These are phyloP conservation scores for Cylloceria caligata DNA, from an alignment of 2,888 invertebrate genomes.

Conservation along the genomic window DNA sequence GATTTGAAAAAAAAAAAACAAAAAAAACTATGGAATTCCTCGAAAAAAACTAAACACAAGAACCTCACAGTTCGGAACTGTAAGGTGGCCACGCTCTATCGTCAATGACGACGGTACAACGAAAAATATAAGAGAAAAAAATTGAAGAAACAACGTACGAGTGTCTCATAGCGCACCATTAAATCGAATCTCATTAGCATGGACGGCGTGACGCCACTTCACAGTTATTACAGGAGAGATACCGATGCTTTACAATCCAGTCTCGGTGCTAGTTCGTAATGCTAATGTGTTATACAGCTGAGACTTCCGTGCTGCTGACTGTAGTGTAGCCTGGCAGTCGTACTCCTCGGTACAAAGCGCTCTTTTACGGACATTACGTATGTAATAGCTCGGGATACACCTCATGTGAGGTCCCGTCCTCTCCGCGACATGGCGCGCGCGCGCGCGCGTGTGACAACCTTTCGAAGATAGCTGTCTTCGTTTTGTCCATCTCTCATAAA, in stretches of 20 bases:
- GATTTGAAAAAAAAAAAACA: constrained; percentile 16
- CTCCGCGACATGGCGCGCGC: background rate
- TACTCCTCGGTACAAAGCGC: constrained; percentile 75
- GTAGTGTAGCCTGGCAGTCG: constrained; percentile 16
- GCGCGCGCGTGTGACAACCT: constrained; percentile 67
- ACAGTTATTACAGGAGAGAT: constrained; percentile 84
- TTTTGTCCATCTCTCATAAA: constrained; percentile 61
- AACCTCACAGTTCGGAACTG: background rate
- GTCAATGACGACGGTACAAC: constrained; percentile 13
- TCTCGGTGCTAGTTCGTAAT: constrained; percentile 81
- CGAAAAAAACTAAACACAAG: constrained; percentile 18
- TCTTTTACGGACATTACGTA: constrained; percentile 78
- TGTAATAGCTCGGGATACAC: constrained; percentile 70
- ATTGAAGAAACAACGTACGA: constrained; percentile 44
- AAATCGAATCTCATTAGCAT: constrained; percentile 81
- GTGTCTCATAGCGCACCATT: constrained; percentile 74
- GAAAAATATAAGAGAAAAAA: constrained; percentile 32
- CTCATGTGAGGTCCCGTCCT: constrained; percentile 65
- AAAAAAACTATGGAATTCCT: constrained; percentile 16
- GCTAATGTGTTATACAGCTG: constrained; percentile 81
- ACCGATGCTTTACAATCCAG: constrained; percentile 83
- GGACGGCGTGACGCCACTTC: constrained; percentile 80
- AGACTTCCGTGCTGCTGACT: constrained; percentile 79
- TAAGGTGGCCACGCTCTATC: background rate
- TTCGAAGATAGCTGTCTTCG: constrained; percentile 35